Percentiles rank a stretch among this genome's conserved stretches.
Conservation (phyloP, 2,797 vertebrate genomes). For the Phyllotis vaccarum region DNA sequence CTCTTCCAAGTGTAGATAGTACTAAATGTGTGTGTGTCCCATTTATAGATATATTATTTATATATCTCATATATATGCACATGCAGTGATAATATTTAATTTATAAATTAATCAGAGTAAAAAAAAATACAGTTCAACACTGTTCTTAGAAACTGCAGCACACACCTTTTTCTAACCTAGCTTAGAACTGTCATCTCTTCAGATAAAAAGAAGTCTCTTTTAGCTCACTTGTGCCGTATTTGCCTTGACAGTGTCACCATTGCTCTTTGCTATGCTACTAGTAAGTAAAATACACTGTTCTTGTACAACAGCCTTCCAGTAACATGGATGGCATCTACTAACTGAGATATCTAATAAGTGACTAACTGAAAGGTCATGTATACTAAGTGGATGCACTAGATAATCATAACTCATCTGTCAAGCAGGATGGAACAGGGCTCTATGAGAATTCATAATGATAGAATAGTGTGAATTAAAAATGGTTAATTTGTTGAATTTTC, state of each 20-base stretch:
- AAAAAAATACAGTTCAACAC: not conserved
- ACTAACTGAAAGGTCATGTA: too few relatives aligned
- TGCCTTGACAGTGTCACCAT: not conserved
- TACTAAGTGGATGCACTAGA: not conserved
- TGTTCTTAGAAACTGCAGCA: not conserved
- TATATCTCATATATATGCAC: not conserved
- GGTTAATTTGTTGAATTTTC: not conserved
- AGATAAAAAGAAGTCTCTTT: not conserved
- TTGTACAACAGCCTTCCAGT: not conserved
- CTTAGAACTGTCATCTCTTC: not conserved
- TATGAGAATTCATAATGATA: not conserved
- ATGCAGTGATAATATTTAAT: not conserved
- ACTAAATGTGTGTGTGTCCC: not conserved
- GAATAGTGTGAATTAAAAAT: not conserved
- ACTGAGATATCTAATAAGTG: rapidly evolving
- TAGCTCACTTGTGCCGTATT: too few relatives aligned
- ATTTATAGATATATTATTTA: not conserved
- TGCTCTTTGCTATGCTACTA: too few relatives aligned
- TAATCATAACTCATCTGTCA: too few relatives aligned
- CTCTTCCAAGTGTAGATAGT: not conserved
- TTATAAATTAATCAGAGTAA: not conserved
- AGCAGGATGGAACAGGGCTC: not conserved
- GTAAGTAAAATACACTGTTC: not conserved
- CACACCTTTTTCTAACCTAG: not conserved
- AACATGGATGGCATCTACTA: not conserved